Conservation (phyloP, 2,888 invertebrate genomes). For the Tetrapedia diversipes region DNA sequence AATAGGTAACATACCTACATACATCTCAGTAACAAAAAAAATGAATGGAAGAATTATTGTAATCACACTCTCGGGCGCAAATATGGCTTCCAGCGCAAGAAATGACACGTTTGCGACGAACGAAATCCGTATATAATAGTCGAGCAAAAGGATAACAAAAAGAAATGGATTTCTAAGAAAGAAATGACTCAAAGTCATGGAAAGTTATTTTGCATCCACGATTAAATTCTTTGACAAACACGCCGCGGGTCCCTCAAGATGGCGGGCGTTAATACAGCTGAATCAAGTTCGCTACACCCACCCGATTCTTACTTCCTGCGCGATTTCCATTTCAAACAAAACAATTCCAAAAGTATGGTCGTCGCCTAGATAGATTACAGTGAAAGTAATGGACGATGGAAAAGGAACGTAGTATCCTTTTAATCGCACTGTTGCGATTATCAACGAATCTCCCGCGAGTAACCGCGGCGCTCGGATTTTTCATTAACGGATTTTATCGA, state of each 20-base stretch:
- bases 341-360: conserved; percentile 52
- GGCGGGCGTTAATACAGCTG: no score
- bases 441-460: conserved; percentile 52
- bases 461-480: neutral
- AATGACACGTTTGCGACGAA: no score
- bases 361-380: conserved; percentile 48
- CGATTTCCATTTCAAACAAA: conserved; percentile 69
- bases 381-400: conserved; percentile 67
- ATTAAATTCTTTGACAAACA: conserved; percentile 22
- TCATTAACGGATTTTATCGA: neutral
- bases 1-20: no score
- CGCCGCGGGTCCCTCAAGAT: neutral
- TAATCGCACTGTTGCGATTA: conserved; percentile 15
- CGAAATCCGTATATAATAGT: no score
- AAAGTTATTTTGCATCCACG: conserved; percentile 17
- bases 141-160: no score
- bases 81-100: no score
- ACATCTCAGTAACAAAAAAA: no score
- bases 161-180: no score
- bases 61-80: no score
- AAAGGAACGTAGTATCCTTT: conserved; percentile 58
- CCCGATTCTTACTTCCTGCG: conserved; percentile 73
- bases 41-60: no score
- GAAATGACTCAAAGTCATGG: neutral
- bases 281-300: conserved; percentile 59